phyloP scores from a whole-genome alignment of 2,113 vertebrate species.

The Mastomys natalensis region DNA sequence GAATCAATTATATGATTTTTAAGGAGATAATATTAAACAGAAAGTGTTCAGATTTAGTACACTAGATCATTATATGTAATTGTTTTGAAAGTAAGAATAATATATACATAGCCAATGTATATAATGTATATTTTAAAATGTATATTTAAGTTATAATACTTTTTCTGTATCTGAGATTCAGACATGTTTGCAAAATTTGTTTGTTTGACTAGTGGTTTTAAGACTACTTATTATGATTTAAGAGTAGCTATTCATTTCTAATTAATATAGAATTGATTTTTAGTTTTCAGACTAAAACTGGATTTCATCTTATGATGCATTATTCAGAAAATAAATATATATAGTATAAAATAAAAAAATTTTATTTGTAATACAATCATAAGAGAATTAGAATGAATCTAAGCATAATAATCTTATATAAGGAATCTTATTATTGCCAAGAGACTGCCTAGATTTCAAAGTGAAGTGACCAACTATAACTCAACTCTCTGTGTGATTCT shows the following conservation, averaged over 20 bases:
- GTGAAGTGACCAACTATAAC: neutral
- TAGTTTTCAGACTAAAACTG: conserved; percentile 15
- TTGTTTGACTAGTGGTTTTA: conserved; percentile 3
- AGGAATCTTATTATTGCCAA: neutral
- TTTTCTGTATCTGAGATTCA: neutral
- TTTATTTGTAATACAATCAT: neutral
- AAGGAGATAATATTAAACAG: conserved; percentile 63
- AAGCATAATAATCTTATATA: neutral
- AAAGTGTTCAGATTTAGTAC: neutral
- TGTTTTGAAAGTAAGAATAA: neutral
- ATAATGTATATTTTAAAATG: neutral
- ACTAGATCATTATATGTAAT: neutral
- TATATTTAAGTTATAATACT: neutral
- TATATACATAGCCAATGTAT: neutral
- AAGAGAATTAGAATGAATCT: neutral
- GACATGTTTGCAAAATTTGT: neutral
- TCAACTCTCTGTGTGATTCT: neutral
- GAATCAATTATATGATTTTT: conserved; percentile 73
- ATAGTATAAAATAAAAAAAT: neutral
- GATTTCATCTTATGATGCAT: conserved; percentile 36
- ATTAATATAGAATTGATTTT: conserved; percentile 9
- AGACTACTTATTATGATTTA: neutral
- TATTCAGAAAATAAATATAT: conserved; percentile 30
- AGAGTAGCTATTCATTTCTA: conserved; percentile 32
- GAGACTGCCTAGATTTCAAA: neutral